phyloP scores from a whole-genome alignment of 2,888 invertebrate species.

The Hetaerina titia region DNA sequence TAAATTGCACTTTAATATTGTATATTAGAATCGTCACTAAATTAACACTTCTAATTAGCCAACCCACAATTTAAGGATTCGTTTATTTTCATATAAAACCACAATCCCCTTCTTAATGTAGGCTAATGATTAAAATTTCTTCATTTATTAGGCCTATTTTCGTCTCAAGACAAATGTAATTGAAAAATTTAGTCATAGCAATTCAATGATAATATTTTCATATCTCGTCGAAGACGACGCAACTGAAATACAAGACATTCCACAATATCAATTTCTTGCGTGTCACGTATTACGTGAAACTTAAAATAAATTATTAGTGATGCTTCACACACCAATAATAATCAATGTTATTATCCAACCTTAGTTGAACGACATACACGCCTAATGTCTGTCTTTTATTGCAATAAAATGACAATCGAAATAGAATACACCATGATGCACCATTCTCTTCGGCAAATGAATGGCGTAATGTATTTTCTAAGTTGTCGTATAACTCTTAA shows the following conservation, averaged over 20 bases:
- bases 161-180: neutral
- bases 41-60: neutral
- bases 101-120: neutral
- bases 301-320: neutral
- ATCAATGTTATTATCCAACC: neutral
- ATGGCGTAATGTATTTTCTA: conserved; percentile 15
- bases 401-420: conserved; percentile 9
- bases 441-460: conserved; percentile 47
- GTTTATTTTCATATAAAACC: neutral
- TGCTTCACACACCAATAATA: neutral
- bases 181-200: neutral
- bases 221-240: neutral
- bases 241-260: neutral
- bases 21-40: neutral
- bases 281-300: neutral
- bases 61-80: neutral
- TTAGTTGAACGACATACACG: conserved; percentile 37
- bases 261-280: neutral
- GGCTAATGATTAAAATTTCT: neutral
- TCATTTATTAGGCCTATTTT: neutral
- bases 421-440: neutral
- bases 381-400: neutral
- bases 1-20: neutral
- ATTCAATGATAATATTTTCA: neutral
- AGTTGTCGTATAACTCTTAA: neutral